Base-by-base conservation (phyloP, 2,113 vertebrate genomes). In the Equus quagga region DNA sequence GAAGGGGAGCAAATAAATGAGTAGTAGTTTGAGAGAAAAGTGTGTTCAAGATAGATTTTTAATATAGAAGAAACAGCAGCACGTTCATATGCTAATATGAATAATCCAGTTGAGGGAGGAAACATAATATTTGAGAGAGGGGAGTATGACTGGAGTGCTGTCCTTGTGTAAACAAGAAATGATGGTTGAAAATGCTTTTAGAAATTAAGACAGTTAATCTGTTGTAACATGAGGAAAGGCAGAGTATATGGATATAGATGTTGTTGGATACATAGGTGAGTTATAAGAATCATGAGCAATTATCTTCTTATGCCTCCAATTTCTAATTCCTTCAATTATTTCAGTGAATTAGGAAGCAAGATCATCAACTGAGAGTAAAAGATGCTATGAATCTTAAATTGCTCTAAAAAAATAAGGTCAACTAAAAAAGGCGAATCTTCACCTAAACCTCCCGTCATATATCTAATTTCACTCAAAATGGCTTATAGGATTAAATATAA, bases 41-140 rank as follows among this genome's bases (percentile, higher is more conserved):
- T 67, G 18, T 62, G 31, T 88, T 73, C 46, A 94, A 49, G 54
- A 21, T 51, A n/a, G n/a, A 28, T 81, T 90, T 90, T 97, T 90
- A 73, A 15, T 23, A 58, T 58, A 69, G 33, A 86, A 51, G 26
- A 65, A 85, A 36, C 9, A 64, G 6, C 12, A 67, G 21, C 8
- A 31, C 60, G 8, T 91, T 91, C 60, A 70, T 24, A 24, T 80
- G 41, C 62, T 78, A 41, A 69, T 19, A 36, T 78, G 54, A 75
- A 67, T 33, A 33, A 69, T n/a, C 1, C 0, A 26, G 2, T 75
- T 64, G 41, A 65, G 24, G 14, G 26, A 56, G 31, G 24, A 92
- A 82, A 36, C 4, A 21, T 78, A 44, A 23, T 70, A 15, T 83
- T 44, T 58, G 51, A 76, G 31, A 89, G 46, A 89, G 49, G 12